Percentiles rank a stretch among this genome's conserved stretches.
These are phyloP conservation scores for Phrynocephalus versicolor DNA, from an alignment of 2,113 vertebrate genomes.

Conservation along the genomic window DNA sequence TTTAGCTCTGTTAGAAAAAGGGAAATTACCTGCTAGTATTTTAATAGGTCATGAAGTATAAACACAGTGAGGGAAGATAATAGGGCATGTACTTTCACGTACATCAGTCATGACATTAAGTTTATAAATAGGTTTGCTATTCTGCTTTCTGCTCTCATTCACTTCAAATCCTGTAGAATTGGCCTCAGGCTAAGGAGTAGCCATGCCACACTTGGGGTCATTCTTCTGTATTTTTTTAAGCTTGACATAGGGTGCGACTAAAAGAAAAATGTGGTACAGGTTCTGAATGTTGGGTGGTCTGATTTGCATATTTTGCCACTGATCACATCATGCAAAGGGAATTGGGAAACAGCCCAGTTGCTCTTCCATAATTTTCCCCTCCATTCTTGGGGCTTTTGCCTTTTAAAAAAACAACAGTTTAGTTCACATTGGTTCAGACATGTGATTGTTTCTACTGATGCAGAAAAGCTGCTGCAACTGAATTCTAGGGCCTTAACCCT, in stretches of 20 bases:
- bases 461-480: too few species aligned
- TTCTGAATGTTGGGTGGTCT: too few species aligned
- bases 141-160: constrained; percentile 24
- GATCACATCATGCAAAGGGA: too few species aligned
- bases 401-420: too few species aligned
- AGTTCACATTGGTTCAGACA: too few species aligned
- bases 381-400: too few species aligned
- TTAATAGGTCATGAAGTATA: background rate
- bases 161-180: constrained; percentile 38
- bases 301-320: too few species aligned
- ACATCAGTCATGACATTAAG: constrained; percentile 28
- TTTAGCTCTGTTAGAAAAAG: constrained; percentile 39
- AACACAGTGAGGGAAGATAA: background rate
- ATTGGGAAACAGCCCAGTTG: too few species aligned
- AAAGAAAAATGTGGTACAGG: too few species aligned
- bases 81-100: constrained; percentile 42
- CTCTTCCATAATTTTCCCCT: too few species aligned
- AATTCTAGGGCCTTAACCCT: too few species aligned
- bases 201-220: background rate
- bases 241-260: background rate
- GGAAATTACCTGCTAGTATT: constrained; percentile 37
- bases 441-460: too few species aligned
- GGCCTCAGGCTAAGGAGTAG: constrained; percentile 30
- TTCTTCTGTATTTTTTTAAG: background rate
- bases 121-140: constrained; percentile 44